Percentiles rank a stretch among this genome's conserved stretches.
Conservation (phyloP, 2,888 invertebrate genomes). For the Caenorhabditis becei region DNA sequence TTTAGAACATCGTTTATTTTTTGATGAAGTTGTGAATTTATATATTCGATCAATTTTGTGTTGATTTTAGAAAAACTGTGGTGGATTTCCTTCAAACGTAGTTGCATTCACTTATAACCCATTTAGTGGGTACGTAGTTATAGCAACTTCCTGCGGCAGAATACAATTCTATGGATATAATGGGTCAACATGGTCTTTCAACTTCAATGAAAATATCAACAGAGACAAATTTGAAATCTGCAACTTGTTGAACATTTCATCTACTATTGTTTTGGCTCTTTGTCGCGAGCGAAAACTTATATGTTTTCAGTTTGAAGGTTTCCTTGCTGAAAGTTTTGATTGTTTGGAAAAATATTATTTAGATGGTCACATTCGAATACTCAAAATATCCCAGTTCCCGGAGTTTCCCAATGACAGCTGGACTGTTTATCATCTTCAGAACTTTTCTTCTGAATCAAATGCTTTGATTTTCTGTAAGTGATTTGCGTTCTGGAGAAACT, state of each 20-base stretch:
- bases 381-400: not conserved
- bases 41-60: not conserved
- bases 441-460: not conserved
- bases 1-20: conserved; percentile 8
- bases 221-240: not conserved
- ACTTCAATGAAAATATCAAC: not conserved
- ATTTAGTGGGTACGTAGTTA: conserved; percentile 8
- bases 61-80: conserved; percentile 44
- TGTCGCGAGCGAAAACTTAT: not conserved
- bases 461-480: conserved; percentile 30
- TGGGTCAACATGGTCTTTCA: conserved; percentile 15
- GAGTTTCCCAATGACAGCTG: no score
- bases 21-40: conserved; percentile 5
- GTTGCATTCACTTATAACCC: conserved; percentile 28
- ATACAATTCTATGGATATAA: conserved; percentile 35
- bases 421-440: conserved; percentile 30
- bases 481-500: not conserved
- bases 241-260: conserved; percentile 5
- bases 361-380: not conserved
- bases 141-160: conserved; percentile 35
- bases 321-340: no score
- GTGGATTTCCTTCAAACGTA: conserved; percentile 47
- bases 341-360: not conserved
- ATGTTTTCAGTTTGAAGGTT: not conserved
- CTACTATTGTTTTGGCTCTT: not conserved